A percentile compares a stretch with the other conserved stretches of the same genome.
phyloP scores from a whole-genome alignment of 2,797 vertebrate species.

The Avahi laniger region DNA sequence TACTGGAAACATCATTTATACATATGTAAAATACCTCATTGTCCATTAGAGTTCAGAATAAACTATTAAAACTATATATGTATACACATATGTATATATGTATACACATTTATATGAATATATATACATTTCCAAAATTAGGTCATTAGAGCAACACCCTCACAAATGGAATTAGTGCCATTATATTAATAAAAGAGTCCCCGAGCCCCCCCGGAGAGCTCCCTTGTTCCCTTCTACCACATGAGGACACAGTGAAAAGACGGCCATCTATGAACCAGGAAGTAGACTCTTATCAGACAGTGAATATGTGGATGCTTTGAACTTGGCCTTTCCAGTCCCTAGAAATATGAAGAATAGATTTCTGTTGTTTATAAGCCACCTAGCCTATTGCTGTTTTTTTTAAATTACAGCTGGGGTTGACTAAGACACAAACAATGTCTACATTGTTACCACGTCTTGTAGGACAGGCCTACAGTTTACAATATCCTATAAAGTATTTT shows the following conservation, averaged over 20 bases:
- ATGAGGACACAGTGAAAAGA: neutral
- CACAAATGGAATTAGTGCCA: neutral
- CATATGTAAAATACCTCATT: neutral
- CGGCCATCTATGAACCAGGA: neutral
- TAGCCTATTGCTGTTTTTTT: neutral
- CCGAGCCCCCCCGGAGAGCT: rapidly evolving
- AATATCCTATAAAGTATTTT: too few species aligned
- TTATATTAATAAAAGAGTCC: neutral
- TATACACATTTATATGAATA: neutral
- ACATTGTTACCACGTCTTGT: too few species aligned
- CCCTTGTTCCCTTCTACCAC: neutral
- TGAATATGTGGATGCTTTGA: neutral
- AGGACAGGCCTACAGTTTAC: too few species aligned
- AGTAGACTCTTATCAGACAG: neutral
- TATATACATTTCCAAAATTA: neutral
- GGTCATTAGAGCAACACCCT: neutral
- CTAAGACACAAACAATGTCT: neutral
- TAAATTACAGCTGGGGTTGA: neutral
- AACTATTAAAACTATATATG: neutral
- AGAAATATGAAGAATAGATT: neutral
- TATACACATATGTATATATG: neutral
- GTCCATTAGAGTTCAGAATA: neutral
- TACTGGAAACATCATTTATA: neutral
- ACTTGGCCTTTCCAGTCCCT: neutral
- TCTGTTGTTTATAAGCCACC: neutral